These are phyloP conservation scores for Tortrix viridana DNA, from an alignment of 2,888 invertebrate species.

Conservation along the genomic window DNA sequence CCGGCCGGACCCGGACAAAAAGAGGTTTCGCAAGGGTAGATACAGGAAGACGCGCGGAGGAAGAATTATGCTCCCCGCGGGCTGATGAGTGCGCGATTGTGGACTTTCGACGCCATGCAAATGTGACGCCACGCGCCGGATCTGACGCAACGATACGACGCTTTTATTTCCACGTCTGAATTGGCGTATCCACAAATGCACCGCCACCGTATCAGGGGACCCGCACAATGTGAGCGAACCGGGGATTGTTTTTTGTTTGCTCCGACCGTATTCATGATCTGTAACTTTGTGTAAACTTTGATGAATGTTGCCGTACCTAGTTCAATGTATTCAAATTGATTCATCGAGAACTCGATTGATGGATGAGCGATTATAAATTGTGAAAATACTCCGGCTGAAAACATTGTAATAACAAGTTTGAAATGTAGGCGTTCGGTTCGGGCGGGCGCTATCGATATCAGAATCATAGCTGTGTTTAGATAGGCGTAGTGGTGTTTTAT, in stretches of 20 bases:
- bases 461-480: conserved; percentile 76
- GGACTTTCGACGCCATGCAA: conserved; percentile 82
- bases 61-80: conserved; percentile 81
- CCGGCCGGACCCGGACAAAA: conserved; percentile 76
- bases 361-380: conserved; percentile 58
- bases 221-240: conserved; percentile 56
- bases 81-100: conserved; percentile 84
- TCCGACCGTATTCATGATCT: conserved; percentile 54
- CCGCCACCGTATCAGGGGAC: conserved; percentile 53
- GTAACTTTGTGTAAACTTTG: conserved; percentile 66
- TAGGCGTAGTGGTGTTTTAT: conserved; percentile 81
- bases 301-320: conserved; percentile 54
- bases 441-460: conserved; percentile 47
- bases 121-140: conserved; percentile 74
- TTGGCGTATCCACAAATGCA: conserved; percentile 55
- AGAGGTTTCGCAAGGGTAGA: conserved; percentile 75
- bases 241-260: conserved; percentile 62
- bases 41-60: conserved; percentile 79
- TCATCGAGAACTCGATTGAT: conserved; percentile 62
- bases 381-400: conserved; percentile 61
- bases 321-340: conserved; percentile 76
- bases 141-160: conserved; percentile 60
- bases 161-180: conserved; percentile 66
- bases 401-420: conserved; percentile 62
- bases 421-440: conserved; percentile 49